phyloP scores from a whole-genome alignment of 2,888 invertebrate species.

The Halictus quadricinctus region DNA sequence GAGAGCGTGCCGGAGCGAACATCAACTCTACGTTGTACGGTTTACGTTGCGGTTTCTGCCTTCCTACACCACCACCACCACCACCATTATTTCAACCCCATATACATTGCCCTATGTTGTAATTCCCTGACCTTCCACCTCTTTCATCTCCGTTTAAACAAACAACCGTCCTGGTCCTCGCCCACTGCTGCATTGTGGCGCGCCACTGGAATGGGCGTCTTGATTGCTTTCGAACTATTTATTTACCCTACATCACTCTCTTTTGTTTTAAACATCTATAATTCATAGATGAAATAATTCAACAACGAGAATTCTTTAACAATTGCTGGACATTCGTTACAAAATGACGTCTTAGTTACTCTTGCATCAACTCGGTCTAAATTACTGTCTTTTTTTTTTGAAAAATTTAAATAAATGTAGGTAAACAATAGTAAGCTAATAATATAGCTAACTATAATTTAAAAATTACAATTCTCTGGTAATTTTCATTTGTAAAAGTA shows the following conservation, averaged over 20 bases:
- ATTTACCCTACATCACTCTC: slow-evolving; percentile 20
- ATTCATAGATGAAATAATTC: too few relatives aligned
- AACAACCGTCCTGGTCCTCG: slow-evolving; percentile 20
- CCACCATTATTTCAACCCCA: background rate
- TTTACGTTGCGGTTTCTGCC: slow-evolving; percentile 1
- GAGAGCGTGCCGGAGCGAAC: slow-evolving; percentile 29
- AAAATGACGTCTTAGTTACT: too few relatives aligned
- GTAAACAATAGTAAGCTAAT: too few relatives aligned
- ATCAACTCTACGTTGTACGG: slow-evolving; percentile 24
- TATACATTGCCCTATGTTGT: background rate
- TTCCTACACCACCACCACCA: background rate
- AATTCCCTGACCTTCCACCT: slow-evolving; percentile 33
- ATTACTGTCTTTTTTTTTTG: too few relatives aligned
- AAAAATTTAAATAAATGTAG: background rate
- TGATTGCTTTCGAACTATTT: slow-evolving; percentile 7
- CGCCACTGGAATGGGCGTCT: slow-evolving; percentile 20
- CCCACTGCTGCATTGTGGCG: background rate
- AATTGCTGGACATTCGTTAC: too few relatives aligned
- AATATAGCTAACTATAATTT: too few relatives aligned
- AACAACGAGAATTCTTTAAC: too few relatives aligned
- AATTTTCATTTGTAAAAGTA: too few relatives aligned
- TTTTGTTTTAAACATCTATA: background rate
- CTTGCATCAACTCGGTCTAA: too few relatives aligned
- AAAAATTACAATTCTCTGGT: too few relatives aligned
- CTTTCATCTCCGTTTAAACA: slow-evolving; percentile 37